Evolutionary conservation across 2,888 invertebrate species (phyloP).

Genomic region (Automeris io): DNA sequence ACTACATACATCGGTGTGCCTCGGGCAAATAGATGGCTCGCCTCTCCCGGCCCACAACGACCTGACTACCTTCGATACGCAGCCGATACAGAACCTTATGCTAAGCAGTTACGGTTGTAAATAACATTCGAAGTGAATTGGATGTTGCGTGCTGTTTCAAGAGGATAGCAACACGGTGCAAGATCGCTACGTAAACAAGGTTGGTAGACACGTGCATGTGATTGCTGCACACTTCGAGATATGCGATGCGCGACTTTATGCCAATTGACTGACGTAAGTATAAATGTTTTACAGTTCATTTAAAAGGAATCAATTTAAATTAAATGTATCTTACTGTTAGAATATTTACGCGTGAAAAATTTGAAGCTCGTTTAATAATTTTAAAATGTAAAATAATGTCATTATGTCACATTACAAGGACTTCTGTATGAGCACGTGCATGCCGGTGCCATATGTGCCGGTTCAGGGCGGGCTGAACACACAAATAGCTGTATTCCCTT

Average conservation of each 20-base stretch:
- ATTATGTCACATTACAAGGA: too few species aligned
- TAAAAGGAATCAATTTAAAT: too few species aligned
- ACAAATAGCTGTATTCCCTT: too few species aligned
- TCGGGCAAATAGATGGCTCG: conserved; percentile 20
- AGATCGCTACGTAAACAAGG: conserved; percentile 41
- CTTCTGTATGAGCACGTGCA: too few species aligned
- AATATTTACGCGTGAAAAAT: too few species aligned
- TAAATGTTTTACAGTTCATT: too few species aligned
- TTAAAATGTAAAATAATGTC: too few species aligned
- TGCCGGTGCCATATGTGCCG: too few species aligned
- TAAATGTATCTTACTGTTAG: too few species aligned
- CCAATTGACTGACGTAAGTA: not conserved
- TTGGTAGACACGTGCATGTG: conserved; percentile 27
- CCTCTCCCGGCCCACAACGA: not conserved
- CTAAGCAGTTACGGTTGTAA: not conserved
- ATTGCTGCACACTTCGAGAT: conserved; percentile 14
- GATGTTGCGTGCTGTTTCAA: conserved; percentile 6
- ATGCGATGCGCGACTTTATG: not conserved
- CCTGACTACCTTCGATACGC: not conserved
- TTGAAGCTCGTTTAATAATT: too few species aligned
- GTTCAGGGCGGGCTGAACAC: too few species aligned
- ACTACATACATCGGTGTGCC: conserved; percentile 18
- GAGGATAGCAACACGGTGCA: conserved; percentile 28
- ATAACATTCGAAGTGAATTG: not conserved
- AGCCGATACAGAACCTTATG: conserved; percentile 8